Percentiles rank a stretch among this genome's conserved stretches.
These are phyloP conservation scores for Vulpes lagopus DNA, from an alignment of 2,113 vertebrate species.

Conservation along the genomic window DNA sequence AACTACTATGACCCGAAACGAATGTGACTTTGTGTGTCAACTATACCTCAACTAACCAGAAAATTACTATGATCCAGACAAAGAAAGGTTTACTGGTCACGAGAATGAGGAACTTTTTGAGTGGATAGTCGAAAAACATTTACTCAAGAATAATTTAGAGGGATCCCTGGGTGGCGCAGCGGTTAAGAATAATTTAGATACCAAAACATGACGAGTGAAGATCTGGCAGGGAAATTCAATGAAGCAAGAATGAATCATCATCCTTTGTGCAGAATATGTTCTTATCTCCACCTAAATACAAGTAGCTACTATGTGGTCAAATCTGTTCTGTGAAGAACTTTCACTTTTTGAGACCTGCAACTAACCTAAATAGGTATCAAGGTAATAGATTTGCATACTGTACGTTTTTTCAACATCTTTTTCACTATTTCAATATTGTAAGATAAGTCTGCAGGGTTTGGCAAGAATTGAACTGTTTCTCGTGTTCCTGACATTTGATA, in stretches of 20 bases:
- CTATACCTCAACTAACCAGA: not conserved
- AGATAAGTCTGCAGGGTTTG: not conserved
- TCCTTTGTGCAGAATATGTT: not conserved
- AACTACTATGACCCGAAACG: not conserved
- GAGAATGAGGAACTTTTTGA: accelerated
- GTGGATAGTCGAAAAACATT: not conserved
- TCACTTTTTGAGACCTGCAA: no score
- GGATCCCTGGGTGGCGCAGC: no score
- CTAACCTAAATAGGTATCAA: no score
- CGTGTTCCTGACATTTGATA: not conserved
- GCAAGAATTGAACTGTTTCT: not conserved
- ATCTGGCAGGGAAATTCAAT: not conserved
- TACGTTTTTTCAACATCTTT: not conserved
- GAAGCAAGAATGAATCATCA: not conserved
- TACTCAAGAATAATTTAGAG: not conserved
- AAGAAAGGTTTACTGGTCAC: accelerated
- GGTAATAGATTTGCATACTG: not conserved
- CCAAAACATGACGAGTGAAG: no score
- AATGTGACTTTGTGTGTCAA: not conserved
- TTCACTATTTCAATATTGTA: not conserved
- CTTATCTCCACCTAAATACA: not conserved
- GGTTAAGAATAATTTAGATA: not conserved
- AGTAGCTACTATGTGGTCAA: accelerated
- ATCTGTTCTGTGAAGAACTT: not conserved
- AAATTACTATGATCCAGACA: accelerated